Percentiles rank a stretch among this genome's conserved stretches.
Evolutionary conservation across 1,140 invertebrate species (phyloP).

Genomic region (Pissodes strobi): DNA sequence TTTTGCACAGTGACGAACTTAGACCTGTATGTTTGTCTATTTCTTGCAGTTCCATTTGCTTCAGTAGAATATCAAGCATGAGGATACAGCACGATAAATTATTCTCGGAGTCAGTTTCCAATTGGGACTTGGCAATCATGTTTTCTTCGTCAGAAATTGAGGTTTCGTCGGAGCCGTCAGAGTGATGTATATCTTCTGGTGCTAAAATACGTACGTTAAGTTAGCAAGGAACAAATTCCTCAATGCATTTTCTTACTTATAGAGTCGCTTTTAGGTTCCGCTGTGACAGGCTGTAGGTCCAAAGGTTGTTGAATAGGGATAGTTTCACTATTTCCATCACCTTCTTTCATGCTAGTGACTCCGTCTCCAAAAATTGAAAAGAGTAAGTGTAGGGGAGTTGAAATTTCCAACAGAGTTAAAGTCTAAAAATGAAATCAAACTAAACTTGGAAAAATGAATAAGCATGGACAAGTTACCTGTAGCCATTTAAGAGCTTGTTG

Average conservation of each 20-base stretch:
- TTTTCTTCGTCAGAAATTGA: conserved; percentile 75
- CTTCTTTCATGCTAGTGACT: conserved; percentile 68
- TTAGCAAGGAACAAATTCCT: not conserved
- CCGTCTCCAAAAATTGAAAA: conserved; percentile 89
- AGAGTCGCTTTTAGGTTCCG: conserved; percentile 55
- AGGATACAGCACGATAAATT: conserved; percentile 92
- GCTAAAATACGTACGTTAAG: conserved; percentile 3
- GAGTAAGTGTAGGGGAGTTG: conserved; percentile 81
- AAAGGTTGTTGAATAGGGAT: conserved; percentile 47
- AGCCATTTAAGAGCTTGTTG: conserved; percentile 94
- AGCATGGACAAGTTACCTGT: conserved; percentile 65
- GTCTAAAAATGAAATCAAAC: conserved; percentile 57
- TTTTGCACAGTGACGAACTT: conserved; percentile 74
- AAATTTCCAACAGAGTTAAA: conserved; percentile 85
- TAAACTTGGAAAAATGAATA: not conserved
- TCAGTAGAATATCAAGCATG: conserved; percentile 93
- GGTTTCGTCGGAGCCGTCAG: conserved; percentile 66
- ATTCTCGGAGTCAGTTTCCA: conserved; percentile 68
- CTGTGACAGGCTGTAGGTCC: conserved; percentile 51
- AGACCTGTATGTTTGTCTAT: conserved; percentile 82
- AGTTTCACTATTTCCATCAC: conserved; percentile 59
- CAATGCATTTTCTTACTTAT: too few species aligned
- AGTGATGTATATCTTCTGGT: conserved; percentile 15
- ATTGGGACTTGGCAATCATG: conserved; percentile 63
- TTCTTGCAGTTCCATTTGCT: conserved; percentile 96